Conservation (phyloP, 2,888 invertebrate species). For the Melangyna quadrimaculata region DNA sequence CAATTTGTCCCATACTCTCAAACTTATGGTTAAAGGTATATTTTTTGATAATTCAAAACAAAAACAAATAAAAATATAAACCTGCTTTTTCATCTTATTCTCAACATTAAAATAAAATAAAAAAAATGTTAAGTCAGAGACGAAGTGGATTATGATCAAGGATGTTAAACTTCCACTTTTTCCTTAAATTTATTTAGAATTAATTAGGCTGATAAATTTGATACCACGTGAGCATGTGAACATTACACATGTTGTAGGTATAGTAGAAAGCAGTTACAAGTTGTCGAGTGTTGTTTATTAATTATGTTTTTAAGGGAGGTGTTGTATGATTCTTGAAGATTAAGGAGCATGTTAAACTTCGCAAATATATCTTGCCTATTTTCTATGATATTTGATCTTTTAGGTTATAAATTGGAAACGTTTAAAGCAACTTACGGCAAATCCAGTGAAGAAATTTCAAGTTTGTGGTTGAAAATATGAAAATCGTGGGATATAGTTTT, state of each 20-base stretch:
- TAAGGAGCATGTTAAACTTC: background rate
- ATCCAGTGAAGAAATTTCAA: background rate
- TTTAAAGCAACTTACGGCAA: background rate
- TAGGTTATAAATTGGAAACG: background rate
- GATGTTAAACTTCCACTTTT: background rate
- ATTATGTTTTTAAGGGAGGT: background rate
- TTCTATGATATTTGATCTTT: conserved; percentile 5
- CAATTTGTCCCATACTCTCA: background rate
- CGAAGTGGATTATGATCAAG: background rate
- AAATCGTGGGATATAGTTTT: background rate
- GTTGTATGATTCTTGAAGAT: conserved; percentile 3
- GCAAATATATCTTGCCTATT: background rate
- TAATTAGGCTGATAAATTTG: conserved; percentile 37
- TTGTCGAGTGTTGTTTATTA: conserved; percentile 4
- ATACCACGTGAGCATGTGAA: conserved; percentile 10
- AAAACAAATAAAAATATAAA: background rate
- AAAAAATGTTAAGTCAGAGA: background rate
- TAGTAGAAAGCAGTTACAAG: background rate
- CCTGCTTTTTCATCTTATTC: background rate
- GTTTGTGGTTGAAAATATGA: background rate
- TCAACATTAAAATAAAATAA: background rate
- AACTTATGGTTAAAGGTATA: background rate
- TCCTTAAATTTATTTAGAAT: conserved; percentile 20
- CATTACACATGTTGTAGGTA: no score
- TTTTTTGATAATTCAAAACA: background rate